Evolutionary conservation across 1,140 invertebrate species (phyloP).

Genomic region (Papilio polytes): DNA sequence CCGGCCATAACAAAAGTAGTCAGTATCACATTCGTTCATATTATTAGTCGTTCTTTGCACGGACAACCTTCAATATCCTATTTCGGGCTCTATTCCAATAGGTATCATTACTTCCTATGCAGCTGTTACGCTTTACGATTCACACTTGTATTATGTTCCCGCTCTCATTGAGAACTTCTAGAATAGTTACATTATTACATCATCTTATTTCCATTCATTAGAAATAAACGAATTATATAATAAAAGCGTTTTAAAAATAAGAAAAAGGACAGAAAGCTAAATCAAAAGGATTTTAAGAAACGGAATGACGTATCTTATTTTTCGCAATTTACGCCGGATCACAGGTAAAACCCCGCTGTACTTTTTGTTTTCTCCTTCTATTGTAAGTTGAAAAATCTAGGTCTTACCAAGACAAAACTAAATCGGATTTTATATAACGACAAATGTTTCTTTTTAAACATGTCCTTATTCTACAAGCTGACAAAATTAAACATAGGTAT

Average conservation of each 20-base stretch:
- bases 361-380: conserved; percentile 41
- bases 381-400: conserved; percentile 39
- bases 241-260: not conserved
- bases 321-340: conserved; percentile 57
- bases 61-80: conserved; percentile 61
- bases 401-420: conserved; percentile 40
- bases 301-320: conserved; percentile 46
- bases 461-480: not conserved
- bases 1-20: not conserved
- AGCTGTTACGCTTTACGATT: conserved; percentile 76
- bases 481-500: not conserved
- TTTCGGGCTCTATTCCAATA: conserved; percentile 57
- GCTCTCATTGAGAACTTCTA: conserved; percentile 64
- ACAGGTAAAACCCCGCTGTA: conserved; percentile 51
- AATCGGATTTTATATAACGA: conserved; percentile 42
- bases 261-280: not conserved
- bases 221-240: not conserved
- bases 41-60: conserved; percentile 14
- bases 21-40: not conserved
- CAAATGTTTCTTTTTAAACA: conserved; percentile 31
- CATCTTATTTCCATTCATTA: not conserved
- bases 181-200: conserved; percentile 48
- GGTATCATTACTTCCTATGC: conserved; percentile 70
- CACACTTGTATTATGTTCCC: conserved; percentile 74
- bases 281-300: conserved; percentile 34